Conservation (phyloP, 2,113 vertebrate genomes). For the Mastomys natalensis region DNA sequence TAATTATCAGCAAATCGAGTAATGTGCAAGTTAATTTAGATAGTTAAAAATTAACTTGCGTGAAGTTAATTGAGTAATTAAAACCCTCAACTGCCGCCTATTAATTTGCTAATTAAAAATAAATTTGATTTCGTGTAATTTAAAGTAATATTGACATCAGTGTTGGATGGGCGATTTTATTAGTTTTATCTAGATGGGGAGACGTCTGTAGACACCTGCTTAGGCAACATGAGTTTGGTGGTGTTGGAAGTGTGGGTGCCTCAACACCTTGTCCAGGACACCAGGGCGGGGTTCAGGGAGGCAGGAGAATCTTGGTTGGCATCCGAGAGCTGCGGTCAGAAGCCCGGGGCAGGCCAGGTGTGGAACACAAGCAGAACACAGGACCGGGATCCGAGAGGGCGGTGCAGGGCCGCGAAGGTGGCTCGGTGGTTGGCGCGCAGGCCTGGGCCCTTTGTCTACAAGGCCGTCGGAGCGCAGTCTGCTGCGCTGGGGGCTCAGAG, state of each 20-base stretch:
- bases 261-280: too few relatives aligned
- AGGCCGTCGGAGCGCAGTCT: neutral
- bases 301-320: neutral
- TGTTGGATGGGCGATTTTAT: slow-evolving; percentile 96
- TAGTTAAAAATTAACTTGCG: slow-evolving; percentile 99
- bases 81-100: slow-evolving; percentile 99
- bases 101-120: slow-evolving; percentile 99
- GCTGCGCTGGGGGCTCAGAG: too few relatives aligned
- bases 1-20: slow-evolving; percentile 99
- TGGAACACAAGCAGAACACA: neutral
- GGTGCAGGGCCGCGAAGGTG: neutral
- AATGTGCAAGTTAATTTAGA: slow-evolving; percentile 99
- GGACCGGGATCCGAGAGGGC: accelerated
- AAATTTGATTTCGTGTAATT: slow-evolving; percentile 99
- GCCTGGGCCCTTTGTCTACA: neutral
- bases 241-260: neutral
- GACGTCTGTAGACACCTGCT: slow-evolving; percentile 38
- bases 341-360: neutral
- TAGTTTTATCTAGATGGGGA: slow-evolving; percentile 92
- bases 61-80: slow-evolving; percentile 99
- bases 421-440: neutral
- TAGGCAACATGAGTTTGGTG: slow-evolving; percentile 33
- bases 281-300: neutral
- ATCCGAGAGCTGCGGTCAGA: neutral
- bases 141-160: slow-evolving; percentile 99